phyloP scores from a whole-genome alignment of 2,113 vertebrate species.

The Poecilia latipinna region DNA sequence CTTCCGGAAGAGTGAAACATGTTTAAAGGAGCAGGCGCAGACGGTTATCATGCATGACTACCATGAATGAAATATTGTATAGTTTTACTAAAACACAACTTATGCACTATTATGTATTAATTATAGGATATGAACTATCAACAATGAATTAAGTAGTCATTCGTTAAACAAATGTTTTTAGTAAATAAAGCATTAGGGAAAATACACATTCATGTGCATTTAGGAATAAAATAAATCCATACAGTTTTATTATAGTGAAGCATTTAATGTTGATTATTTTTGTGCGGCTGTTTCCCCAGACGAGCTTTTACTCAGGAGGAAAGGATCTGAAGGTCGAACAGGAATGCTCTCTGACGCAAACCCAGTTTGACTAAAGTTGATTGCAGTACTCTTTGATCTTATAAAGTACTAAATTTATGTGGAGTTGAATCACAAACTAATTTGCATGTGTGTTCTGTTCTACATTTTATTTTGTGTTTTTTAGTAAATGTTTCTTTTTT shows the following conservation, averaged over 20 bases:
- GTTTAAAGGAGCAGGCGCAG: conserved; percentile 11
- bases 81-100: conserved; percentile 38
- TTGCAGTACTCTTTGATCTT: not conserved
- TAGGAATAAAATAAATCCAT: not conserved
- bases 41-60: conserved; percentile 14
- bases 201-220: not conserved
- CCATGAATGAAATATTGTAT: conserved; percentile 29
- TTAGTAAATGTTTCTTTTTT: not conserved
- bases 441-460: too few relatives aligned
- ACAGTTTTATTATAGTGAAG: not conserved
- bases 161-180: not conserved
- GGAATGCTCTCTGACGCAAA: conserved; percentile 7
- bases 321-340: not conserved
- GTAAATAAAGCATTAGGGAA: not conserved
- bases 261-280: conserved; percentile 12
- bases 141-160: not conserved
- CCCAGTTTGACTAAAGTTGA: not conserved
- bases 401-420: not conserved
- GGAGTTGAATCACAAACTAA: not conserved
- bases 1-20: conserved; percentile 7
- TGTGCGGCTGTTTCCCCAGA: conserved; percentile 13
- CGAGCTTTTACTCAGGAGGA: conserved; percentile 1
- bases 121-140: conserved; percentile 1
- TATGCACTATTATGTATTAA: conserved; percentile 60
- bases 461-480: too few relatives aligned